Conservation (phyloP, 2,888 invertebrate species). For the Brachyptera putata region DNA sequence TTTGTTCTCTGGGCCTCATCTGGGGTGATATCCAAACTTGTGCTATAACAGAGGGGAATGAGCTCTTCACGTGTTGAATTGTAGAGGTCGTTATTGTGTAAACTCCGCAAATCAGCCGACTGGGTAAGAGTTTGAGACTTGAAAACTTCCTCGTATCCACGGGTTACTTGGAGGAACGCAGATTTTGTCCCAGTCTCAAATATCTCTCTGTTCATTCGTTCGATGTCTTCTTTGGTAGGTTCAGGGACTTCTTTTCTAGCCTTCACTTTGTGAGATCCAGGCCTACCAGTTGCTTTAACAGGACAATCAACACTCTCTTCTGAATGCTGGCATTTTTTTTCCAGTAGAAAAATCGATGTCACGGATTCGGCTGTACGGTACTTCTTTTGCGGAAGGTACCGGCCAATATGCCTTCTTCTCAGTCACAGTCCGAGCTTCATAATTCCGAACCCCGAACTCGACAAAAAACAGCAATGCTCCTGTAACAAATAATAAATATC, state of each 20-base stretch:
- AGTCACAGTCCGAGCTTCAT: background rate
- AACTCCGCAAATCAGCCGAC: background rate
- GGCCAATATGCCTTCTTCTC: background rate
- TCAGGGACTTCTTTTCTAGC: background rate
- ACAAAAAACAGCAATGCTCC: background rate
- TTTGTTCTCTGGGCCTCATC: background rate
- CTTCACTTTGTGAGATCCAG: too few relatives aligned
- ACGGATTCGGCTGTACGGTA: background rate
- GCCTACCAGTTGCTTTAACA: too few relatives aligned
- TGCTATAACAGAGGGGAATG: background rate
- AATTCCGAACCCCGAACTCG: background rate
- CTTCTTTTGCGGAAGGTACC: background rate
- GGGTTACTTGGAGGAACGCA: background rate
- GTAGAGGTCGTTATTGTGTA: background rate
- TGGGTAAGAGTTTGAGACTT: background rate
- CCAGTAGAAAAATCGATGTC: background rate
- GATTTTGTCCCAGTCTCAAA: background rate
- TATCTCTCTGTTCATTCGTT: background rate
- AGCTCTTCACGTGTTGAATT: too few relatives aligned
- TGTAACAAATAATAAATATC: too few relatives aligned
- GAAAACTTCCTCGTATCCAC: background rate
- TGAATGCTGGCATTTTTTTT: background rate
- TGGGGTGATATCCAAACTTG: background rate
- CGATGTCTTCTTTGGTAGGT: background rate
- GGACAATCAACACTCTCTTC: too few relatives aligned